A percentile compares a stretch with the other conserved stretches of the same genome.
These are phyloP conservation scores for Anoncus sp. DNA, from an alignment of 2,888 invertebrate species.

Conservation along the genomic window DNA sequence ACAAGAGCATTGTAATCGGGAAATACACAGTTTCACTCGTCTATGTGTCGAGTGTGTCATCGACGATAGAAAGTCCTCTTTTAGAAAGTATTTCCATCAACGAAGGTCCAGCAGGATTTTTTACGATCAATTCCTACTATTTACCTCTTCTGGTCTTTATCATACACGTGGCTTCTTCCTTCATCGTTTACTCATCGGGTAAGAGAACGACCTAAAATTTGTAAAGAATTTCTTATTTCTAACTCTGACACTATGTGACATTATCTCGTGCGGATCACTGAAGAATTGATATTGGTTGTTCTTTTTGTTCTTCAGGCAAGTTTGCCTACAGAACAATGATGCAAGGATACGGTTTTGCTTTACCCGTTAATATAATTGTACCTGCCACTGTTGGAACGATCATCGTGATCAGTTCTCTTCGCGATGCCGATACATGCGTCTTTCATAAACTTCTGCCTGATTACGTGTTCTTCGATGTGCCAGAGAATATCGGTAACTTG, in stretches of 20 bases:
- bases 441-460: conserved; percentile 85
- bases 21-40: conserved; percentile 73
- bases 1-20: conserved; percentile 57
- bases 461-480: conserved; percentile 84
- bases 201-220: conserved; percentile 40
- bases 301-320: conserved; percentile 84
- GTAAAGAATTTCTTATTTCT: background rate
- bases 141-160: conserved; percentile 86
- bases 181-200: conserved; percentile 87
- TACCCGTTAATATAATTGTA: conserved; percentile 91
- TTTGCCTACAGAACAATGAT: conserved; percentile 96
- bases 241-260: too few relatives aligned
- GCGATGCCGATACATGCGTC: conserved; percentile 88
- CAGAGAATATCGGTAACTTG: conserved; percentile 81
- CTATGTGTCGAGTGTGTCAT: conserved; percentile 49
- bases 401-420: conserved; percentile 87
- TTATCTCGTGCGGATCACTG: too few relatives aligned
- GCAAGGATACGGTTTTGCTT: conserved; percentile 93
- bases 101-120: conserved; percentile 25
- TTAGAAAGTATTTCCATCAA: background rate
- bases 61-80: background rate
- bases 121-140: conserved; percentile 54
- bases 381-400: conserved; percentile 90
- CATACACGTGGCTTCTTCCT: conserved; percentile 88
- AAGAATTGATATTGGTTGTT: background rate